Evolutionary conservation across 2,797 vertebrate species (phyloP).

Genomic region (Chiloscyllium punctatum): DNA sequence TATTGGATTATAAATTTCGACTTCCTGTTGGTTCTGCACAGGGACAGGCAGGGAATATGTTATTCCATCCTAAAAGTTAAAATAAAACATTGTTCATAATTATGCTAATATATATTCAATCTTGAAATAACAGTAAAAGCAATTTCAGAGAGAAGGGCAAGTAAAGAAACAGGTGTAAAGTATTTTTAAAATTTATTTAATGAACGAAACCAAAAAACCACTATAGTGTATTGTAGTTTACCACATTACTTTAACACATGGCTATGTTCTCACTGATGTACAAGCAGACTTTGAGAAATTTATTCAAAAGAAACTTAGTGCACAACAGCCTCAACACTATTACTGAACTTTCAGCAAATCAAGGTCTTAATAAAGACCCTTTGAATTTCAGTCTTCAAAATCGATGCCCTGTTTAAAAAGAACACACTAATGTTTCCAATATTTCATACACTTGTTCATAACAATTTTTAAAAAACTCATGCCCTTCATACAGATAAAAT

Average conservation of each 20-base stretch:
- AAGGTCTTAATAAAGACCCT: neutral
- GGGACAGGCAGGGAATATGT: constrained; percentile 66
- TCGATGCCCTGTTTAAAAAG: neutral
- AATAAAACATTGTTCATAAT: neutral
- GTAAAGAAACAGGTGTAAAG: neutral
- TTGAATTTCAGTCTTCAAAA: neutral
- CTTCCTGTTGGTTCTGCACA: constrained; percentile 84
- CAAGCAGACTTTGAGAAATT: neutral
- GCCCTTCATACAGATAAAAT: neutral
- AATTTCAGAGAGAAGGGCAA: neutral
- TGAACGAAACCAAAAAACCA: neutral
- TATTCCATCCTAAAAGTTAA: constrained; percentile 66
- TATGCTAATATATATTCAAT: neutral
- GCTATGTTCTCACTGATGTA: neutral
- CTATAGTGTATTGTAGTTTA: neutral
- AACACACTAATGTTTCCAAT: neutral
- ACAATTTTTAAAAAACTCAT: neutral
- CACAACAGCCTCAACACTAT: neutral
- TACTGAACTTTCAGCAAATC: neutral
- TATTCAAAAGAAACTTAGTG: neutral
- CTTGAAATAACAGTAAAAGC: neutral
- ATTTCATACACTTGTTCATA: neutral
- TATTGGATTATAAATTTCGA: constrained; percentile 85
- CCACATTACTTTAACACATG: neutral
- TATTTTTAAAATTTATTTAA: neutral